phyloP scores from a whole-genome alignment of 2,888 invertebrate species.

The Eledone cirrhosa region DNA sequence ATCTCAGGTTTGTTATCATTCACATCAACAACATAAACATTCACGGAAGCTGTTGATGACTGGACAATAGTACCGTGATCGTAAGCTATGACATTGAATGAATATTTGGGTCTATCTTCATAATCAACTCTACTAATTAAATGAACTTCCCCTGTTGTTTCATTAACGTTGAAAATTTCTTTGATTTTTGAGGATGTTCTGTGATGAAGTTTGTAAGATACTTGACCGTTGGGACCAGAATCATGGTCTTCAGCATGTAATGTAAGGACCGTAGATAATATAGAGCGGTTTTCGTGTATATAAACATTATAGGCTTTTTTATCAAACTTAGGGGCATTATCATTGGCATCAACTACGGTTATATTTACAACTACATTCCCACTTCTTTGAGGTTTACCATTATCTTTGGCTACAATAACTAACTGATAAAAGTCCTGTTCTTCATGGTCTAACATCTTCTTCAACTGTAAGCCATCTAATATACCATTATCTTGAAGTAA shows the following conservation, averaged over 20 bases:
- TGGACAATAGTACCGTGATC: slow-evolving; percentile 47
- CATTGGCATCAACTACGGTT: slow-evolving; percentile 54
- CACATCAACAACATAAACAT: slow-evolving; percentile 73
- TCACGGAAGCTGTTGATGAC: slow-evolving; percentile 71
- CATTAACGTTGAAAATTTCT: slow-evolving; percentile 74
- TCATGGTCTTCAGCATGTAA: slow-evolving; percentile 86
- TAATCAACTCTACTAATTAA: slow-evolving; percentile 83
- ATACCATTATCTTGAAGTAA: slow-evolving; percentile 39
- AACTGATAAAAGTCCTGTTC: slow-evolving; percentile 44
- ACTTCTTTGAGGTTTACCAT: slow-evolving; percentile 49
- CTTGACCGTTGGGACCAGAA: slow-evolving; percentile 78
- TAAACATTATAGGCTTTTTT: slow-evolving; percentile 46
- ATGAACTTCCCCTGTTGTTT: slow-evolving; percentile 85
- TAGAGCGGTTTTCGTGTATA: slow-evolving; percentile 45
- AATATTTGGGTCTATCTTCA: slow-evolving; percentile 81
- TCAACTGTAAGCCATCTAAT: slow-evolving; percentile 46
- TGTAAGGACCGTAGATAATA: slow-evolving; percentile 45
- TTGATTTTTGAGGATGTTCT: slow-evolving; percentile 46
- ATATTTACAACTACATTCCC: slow-evolving; percentile 52
- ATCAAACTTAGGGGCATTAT: slow-evolving; percentile 52
- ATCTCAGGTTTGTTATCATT: slow-evolving; percentile 88
- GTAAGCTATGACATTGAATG: slow-evolving; percentile 72
- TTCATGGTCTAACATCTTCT: slow-evolving; percentile 52
- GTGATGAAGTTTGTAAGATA: slow-evolving; percentile 66
- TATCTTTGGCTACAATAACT: slow-evolving; percentile 53